Base-by-base conservation (phyloP, 2,888 invertebrate genomes). In the Nomada lathburiana region DNA sequence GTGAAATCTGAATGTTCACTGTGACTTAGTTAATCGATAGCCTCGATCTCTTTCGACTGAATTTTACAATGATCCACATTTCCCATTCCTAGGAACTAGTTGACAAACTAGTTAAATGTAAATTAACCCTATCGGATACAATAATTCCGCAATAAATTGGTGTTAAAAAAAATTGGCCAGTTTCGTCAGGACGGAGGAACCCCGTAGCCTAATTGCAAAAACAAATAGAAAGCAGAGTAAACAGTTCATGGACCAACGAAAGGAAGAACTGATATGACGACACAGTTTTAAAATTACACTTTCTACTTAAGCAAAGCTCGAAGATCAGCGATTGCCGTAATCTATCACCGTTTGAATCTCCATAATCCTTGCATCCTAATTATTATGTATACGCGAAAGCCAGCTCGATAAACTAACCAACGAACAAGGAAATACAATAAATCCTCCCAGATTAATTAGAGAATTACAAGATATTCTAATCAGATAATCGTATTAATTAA, bases 141-240 rank as follows among this genome's bases (percentile, higher is more conserved):
- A 10, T 10, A 36, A n/a, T 11, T 5, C 20, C 20, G n/a, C 23
- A 20, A 11, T 26, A 26, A 20, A 26, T 57, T 57, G 11, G 18
- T 44, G 29, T 16, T 1, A 26, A 44, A 62, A 23, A 65, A 50
- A 73, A 18, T 18, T 47, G 23, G 11, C 44, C 7, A 1, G 47
- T 67, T 73, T 23, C 57, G 18, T 67, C 65, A 73, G 36, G n/a
- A 13, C 13, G 20, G 26, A 65, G 13, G 23, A 50, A 60, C 36
- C 18, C 13, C 1, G 18, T 1, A 23, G 2, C 4, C 50, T 67
- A 60, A 74, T 42, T 68, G 16, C 9, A 60, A 23, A 18, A n/a
- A 18, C 29, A 74, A 68, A 60, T 74, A 68, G 68, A 68, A 74
- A 74, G 74, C 47, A 59, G 10, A 42, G 7, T 73, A 73, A 65